Conservation (phyloP, 1,140 invertebrate genomes). For the Papilio xuthus region DNA sequence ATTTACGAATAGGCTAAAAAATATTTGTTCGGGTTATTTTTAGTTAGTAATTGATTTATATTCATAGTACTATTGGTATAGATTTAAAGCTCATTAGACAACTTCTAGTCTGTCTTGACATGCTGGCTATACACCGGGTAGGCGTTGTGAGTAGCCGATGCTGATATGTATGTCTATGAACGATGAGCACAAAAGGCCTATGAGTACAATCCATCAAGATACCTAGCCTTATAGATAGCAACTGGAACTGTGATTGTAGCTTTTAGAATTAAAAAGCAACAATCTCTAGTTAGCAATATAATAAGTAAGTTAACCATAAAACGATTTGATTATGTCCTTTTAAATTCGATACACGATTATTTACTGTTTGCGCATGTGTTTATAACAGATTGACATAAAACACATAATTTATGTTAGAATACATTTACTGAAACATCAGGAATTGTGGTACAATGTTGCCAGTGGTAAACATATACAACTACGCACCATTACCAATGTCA, state of each 20-base stretch:
- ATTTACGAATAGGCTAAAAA: background rate
- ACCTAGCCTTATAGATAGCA: background rate
- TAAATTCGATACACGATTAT: background rate
- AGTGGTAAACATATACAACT: constrained; percentile 11
- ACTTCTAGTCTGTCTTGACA: too few relatives aligned
- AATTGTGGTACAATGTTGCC: background rate
- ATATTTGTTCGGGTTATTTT: background rate
- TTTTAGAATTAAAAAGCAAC: background rate
- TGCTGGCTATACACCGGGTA: too few relatives aligned
- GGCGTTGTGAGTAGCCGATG: background rate
- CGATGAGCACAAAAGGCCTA: background rate
- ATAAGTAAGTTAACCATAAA: background rate
- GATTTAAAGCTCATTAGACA: background rate
- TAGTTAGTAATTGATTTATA: background rate
- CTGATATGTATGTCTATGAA: background rate
- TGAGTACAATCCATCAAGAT: background rate
- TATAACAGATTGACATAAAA: background rate
- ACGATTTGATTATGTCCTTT: background rate
- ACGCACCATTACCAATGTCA: constrained; percentile 17
- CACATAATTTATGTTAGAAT: background rate
- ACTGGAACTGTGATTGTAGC: background rate
- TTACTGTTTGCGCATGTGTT: background rate
- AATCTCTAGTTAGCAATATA: background rate
- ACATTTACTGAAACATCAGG: background rate
- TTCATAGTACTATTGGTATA: background rate